Conservation (phyloP, 2,888 invertebrate species). For the Allacma fusca region DNA sequence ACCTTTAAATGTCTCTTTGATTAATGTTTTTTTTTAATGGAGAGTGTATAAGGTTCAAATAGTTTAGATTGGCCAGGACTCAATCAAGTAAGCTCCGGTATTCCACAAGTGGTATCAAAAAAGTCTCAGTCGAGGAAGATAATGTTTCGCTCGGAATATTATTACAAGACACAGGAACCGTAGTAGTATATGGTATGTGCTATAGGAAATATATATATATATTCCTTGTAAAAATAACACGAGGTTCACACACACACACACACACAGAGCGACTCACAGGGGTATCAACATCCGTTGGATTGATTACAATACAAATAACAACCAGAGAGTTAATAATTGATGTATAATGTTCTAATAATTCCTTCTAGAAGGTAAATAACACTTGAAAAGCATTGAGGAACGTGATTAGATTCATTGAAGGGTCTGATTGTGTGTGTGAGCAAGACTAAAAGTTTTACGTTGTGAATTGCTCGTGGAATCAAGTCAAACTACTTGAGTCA, state of each 20-base stretch:
- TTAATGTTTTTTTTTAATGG: background rate
- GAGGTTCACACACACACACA: no score
- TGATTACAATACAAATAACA: background rate
- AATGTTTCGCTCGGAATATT: no score
- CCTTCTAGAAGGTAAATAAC: constrained; percentile 10
- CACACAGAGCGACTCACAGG: no score
- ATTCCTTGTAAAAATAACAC: background rate
- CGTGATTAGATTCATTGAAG: constrained; percentile 25
- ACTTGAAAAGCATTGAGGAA: background rate
- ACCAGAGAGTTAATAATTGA: background rate
- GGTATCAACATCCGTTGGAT: background rate
- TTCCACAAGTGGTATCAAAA: constrained; percentile 7
- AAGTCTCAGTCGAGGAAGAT: background rate
- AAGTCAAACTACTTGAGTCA: constrained; percentile 40
- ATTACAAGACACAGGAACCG: no score
- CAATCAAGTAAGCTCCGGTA: background rate
- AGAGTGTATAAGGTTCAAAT: no score
- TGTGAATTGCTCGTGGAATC: constrained; percentile 38
- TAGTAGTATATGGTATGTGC: no score
- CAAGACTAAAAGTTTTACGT: constrained; percentile 26
- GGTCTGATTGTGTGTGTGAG: constrained; percentile 23
- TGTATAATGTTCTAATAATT: constrained; percentile 4
- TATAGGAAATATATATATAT: no score
- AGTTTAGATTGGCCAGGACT: no score
- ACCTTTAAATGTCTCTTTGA: background rate